Percentiles rank a stretch among this genome's conserved stretches.
Evolutionary conservation across 2,797 vertebrate species (phyloP).

Genomic region (Mallotus villosus): DNA sequence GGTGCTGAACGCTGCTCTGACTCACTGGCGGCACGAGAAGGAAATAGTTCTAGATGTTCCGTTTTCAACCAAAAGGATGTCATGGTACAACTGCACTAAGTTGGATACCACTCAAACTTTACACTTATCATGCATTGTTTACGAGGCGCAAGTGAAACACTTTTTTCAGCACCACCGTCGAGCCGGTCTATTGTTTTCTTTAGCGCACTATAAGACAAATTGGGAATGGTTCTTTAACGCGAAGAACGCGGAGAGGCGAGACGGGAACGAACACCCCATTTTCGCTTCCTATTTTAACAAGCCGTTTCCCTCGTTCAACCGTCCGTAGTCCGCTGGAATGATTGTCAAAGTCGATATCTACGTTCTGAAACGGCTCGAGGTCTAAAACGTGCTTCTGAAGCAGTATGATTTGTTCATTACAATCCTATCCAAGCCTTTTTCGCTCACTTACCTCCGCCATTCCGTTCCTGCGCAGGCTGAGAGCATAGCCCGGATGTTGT

Average conservation of each 20-base stretch:
- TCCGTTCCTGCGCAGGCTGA: conserved; percentile 79
- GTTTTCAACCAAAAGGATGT: conserved; percentile 27
- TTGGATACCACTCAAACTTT: conserved; percentile 59
- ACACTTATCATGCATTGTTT: conserved; percentile 29
- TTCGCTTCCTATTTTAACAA: conserved; percentile 55
- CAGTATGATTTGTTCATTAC: conserved; percentile 52
- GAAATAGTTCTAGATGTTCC: conserved; percentile 69
- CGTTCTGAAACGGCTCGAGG: conserved; percentile 26
- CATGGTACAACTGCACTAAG: conserved; percentile 43
- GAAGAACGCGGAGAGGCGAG: conserved; percentile 65
- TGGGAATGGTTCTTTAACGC: conserved; percentile 73
- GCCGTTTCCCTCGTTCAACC: conserved; percentile 28
- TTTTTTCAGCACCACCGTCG: conserved; percentile 57
- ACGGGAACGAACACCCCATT: conserved; percentile 67
- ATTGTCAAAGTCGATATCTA: conserved; percentile 32
- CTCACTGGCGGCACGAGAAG: conserved; percentile 60
- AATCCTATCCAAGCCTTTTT: conserved; percentile 65
- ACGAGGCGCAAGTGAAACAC: conserved; percentile 58
- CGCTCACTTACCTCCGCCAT: conserved; percentile 85
- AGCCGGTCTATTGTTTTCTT: conserved; percentile 66
- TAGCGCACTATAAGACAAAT: conserved; percentile 52
- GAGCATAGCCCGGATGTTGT: conserved; percentile 81
- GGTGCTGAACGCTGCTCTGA: conserved; percentile 79
- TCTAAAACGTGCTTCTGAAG: conserved; percentile 40
- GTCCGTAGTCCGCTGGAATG: conserved; percentile 39